Evolutionary conservation across 2,888 invertebrate species (phyloP), one percentile per base, ranked within the genome.

Genomic region (Campaea margaritaria): DNA sequence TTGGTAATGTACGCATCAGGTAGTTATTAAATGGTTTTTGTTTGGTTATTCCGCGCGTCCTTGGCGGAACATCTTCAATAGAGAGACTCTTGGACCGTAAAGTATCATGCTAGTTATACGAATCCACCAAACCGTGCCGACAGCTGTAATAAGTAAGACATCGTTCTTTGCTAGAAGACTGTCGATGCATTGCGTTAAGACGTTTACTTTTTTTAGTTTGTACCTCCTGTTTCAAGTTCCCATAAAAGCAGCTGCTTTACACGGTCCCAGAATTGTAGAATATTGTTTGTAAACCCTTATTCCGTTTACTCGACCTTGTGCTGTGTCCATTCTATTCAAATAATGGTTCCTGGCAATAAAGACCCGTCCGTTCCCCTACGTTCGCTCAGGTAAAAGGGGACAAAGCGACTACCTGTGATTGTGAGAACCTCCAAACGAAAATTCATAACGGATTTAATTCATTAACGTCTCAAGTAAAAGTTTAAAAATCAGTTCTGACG

Each of bases 311-410:
- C 59, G 31, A 51, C 63, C 64, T 65, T 66, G 31, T 31, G 72
- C 77, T 77, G 77, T 81, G 83, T 82, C 79, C 80, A 80, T 83
- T 89, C 84, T 85, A 82, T 87, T 82, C 81, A 87, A 87, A 84
- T 82, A 83, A 47, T 75, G 76, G 75, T 83, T 84, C 83, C 78
- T 79, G 81, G 81, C 80, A 83, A 83, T 81, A 80, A 81, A 81
- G 77, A 74, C 69, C 83, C 86, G 85, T 86, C 87, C 85, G 84
- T 82, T 82, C 78, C 82, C 82, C 74, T 78, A 74, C 76, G 73
- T 74, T 71, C 73, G 68, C 79, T 77, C 89, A 91, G 91, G 91
- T 91, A 91, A 87, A 85, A 84, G 79, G 76, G 81, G 75, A 72
- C 79, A 72, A 69, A 75, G 70, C 69, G 73, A 82, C 87, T 90